These are phyloP conservation scores for Minunthozetes semirufus DNA, from an alignment of 2,888 invertebrate genomes.

Conservation along the genomic window DNA sequence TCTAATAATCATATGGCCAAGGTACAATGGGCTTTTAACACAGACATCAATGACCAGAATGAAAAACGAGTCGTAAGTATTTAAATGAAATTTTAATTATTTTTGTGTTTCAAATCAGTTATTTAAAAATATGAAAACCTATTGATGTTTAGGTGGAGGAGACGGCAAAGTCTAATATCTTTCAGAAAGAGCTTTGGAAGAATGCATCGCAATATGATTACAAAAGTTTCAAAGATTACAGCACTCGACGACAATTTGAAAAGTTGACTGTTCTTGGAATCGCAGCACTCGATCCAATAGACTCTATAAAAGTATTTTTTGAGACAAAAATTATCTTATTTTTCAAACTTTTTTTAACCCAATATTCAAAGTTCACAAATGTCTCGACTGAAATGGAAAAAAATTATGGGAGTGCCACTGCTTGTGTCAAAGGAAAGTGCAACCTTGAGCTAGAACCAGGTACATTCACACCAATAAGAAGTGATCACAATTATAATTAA, in stretches of 20 bases:
- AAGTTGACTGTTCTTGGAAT: conserved; percentile 36
- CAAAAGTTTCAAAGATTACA: conserved; percentile 61
- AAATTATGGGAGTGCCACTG: conserved; percentile 25
- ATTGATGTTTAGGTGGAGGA: conserved; percentile 43
- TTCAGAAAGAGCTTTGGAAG: conserved; percentile 68
- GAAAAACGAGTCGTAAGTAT: conserved; percentile 3
- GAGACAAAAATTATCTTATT: background rate
- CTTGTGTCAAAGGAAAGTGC: conserved; percentile 28
- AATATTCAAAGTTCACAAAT: conserved; percentile 26
- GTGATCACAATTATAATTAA: too few species aligned
- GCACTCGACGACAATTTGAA: conserved; percentile 31
- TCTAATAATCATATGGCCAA: background rate
- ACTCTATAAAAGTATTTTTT: conserved; percentile 6
- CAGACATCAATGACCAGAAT: background rate
- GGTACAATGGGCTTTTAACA: conserved; percentile 5
- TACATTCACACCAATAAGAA: too few species aligned
- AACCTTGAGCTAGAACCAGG: conserved; percentile 30
- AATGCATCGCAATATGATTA: conserved; percentile 68
- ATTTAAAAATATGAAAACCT: background rate
- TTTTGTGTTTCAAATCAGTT: too few species aligned
- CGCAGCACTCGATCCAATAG: conserved; percentile 32
- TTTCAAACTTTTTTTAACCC: background rate
- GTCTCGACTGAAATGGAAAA: conserved; percentile 30
- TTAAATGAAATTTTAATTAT: background rate
- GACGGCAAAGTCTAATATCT: conserved; percentile 47